These are phyloP conservation scores for Eleginops maclovinus DNA, from an alignment of 2,113 vertebrate species.

Conservation along the genomic window DNA sequence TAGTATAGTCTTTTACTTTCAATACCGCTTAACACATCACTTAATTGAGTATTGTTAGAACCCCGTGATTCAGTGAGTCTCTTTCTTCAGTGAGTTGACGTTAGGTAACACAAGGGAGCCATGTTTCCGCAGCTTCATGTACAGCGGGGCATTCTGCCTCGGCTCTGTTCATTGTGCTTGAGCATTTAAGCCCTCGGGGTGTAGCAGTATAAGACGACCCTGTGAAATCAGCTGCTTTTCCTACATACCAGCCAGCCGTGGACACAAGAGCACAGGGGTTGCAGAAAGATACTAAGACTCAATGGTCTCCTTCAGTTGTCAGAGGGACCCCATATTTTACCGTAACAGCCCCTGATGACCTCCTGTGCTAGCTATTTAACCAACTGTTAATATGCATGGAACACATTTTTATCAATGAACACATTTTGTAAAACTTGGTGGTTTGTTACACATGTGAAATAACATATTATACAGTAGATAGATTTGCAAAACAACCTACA, in stretches of 20 bases:
- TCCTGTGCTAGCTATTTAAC: slow-evolving; percentile 27
- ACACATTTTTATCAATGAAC: slow-evolving; percentile 21
- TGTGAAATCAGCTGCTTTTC: slow-evolving; percentile 77
- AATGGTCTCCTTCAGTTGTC: slow-evolving; percentile 47
- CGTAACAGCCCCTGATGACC: slow-evolving; percentile 46
- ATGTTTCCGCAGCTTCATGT: slow-evolving; percentile 5
- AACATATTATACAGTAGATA: background rate
- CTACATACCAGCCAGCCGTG: slow-evolving; percentile 55
- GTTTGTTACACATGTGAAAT: background rate
- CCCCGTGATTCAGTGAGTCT: slow-evolving; percentile 5
- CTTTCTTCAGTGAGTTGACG: slow-evolving; percentile 24
- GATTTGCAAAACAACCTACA: background rate
- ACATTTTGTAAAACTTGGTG: slow-evolving; percentile 4
- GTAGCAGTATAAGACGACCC: slow-evolving; percentile 65
- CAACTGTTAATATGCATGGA: background rate
- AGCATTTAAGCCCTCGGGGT: slow-evolving; percentile 60
- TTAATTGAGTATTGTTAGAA: slow-evolving; percentile 23
- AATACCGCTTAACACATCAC: slow-evolving; percentile 20
- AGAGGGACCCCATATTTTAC: slow-evolving; percentile 50
- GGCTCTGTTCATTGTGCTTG: slow-evolving; percentile 71
- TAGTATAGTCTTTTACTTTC: too few relatives aligned
- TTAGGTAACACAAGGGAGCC: slow-evolving; percentile 34
- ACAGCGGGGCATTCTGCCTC: slow-evolving; percentile 54
- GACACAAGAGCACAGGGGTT: slow-evolving; percentile 39
- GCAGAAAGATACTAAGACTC: slow-evolving; percentile 32